These are phyloP conservation scores for Neoseiulus cucumeris DNA, from an alignment of 1,140 invertebrate genomes.

Conservation along the genomic window DNA sequence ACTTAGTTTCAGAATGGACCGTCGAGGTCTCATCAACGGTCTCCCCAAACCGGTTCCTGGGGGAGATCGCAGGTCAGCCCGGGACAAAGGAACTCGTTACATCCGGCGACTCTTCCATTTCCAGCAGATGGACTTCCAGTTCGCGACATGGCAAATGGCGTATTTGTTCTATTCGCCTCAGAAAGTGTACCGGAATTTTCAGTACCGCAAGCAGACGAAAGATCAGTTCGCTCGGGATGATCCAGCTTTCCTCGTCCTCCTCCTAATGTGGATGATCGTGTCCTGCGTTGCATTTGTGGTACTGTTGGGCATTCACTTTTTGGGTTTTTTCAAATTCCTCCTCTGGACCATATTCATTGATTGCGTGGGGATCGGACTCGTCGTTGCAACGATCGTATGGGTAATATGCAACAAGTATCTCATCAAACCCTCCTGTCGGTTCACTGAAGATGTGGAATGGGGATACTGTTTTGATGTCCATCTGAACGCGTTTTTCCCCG, in stretches of 20 bases:
- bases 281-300: slow-evolving; percentile 75
- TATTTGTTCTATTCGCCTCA: slow-evolving; percentile 86
- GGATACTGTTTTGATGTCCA: slow-evolving; percentile 97
- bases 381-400: slow-evolving; percentile 80
- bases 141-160: slow-evolving; percentile 95
- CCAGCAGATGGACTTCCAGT: slow-evolving; percentile 98
- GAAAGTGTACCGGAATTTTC: slow-evolving; percentile 94
- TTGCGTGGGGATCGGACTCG: slow-evolving; percentile 64
- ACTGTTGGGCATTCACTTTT: slow-evolving; percentile 48
- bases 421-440: slow-evolving; percentile 39
- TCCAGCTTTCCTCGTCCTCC: slow-evolving; percentile 86
- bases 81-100: slow-evolving; percentile 67
- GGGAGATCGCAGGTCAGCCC: background rate
- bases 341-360: slow-evolving; percentile 85
- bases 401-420: slow-evolving; percentile 68
- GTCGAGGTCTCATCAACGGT: background rate
- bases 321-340: slow-evolving; percentile 62
- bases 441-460: slow-evolving; percentile 79
- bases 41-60: background rate
- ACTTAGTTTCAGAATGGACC: background rate
- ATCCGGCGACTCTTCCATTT: slow-evolving; percentile 72
- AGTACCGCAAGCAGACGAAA: slow-evolving; percentile 96
- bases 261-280: slow-evolving; percentile 52
- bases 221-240: slow-evolving; percentile 97
- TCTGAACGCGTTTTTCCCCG: slow-evolving; percentile 91